Evolutionary conservation across 1,140 invertebrate species (phyloP).

Genomic region (Drosophila fuyamai): DNA sequence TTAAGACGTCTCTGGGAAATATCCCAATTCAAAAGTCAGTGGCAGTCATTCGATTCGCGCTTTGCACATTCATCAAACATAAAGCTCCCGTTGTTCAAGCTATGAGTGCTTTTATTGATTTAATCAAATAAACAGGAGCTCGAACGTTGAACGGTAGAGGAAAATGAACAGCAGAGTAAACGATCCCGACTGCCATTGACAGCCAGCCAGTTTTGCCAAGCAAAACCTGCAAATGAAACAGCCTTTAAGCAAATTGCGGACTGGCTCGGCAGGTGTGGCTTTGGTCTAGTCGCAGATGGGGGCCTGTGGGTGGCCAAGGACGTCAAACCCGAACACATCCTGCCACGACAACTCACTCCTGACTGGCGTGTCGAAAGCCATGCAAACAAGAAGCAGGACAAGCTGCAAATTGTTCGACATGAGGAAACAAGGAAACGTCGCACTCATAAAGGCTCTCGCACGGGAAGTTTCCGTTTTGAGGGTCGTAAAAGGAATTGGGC

Average conservation of each 20-base stretch:
- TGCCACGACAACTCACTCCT: conserved; percentile 3
- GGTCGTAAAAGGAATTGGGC: conserved; percentile 48
- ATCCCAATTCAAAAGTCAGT: conserved; percentile 43
- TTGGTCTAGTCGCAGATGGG: neutral
- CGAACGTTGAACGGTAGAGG: neutral
- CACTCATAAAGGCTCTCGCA: conserved; percentile 8
- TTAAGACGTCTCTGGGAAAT: conserved; percentile 8
- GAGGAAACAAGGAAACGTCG: conserved; percentile 23
- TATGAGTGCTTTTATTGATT: conserved; percentile 64
- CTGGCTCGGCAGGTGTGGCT: conserved; percentile 15
- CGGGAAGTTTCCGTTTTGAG: conserved; percentile 37
- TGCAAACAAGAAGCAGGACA: conserved; percentile 42
- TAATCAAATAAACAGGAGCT: conserved; percentile 58
- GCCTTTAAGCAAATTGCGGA: conserved; percentile 3
- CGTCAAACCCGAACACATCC: neutral
- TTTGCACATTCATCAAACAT: conserved; percentile 63
- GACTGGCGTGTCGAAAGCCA: conserved; percentile 41
- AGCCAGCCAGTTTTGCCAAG: neutral
- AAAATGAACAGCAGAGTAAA: conserved; percentile 20
- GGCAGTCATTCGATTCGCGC: conserved; percentile 6
- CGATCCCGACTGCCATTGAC: conserved; percentile 31
- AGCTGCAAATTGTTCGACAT: conserved; percentile 32
- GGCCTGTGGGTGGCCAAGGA: neutral
- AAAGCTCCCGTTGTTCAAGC: conserved; percentile 45
- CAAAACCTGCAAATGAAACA: conserved; percentile 8